Percentiles rank a stretch among this genome's conserved stretches.
These are phyloP conservation scores for Tribolium freemani DNA, from an alignment of 2,888 invertebrate genomes.

Conservation along the genomic window DNA sequence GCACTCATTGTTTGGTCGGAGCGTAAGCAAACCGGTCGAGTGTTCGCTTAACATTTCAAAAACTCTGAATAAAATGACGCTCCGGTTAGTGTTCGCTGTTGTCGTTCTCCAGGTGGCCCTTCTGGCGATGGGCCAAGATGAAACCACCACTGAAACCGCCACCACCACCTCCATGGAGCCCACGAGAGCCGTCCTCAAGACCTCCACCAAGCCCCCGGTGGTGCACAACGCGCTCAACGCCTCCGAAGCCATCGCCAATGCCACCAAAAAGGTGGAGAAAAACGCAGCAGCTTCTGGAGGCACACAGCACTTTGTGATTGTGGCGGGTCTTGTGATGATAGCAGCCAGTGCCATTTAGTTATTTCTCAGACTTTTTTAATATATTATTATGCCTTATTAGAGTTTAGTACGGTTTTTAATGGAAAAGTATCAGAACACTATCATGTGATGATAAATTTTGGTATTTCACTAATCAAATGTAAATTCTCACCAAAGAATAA, in stretches of 20 bases:
- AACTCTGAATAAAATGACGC: constrained; percentile 17
- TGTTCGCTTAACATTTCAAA: background rate
- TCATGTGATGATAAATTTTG: constrained; percentile 27
- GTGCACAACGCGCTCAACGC: constrained; percentile 7
- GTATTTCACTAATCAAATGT: constrained; percentile 18
- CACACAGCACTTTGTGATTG: constrained; percentile 12
- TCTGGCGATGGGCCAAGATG: constrained; percentile 15
- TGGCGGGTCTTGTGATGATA: constrained; percentile 5
- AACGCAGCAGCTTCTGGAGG: background rate
- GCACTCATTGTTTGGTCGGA: constrained; percentile 36
- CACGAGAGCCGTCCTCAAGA: background rate
- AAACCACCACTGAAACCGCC: background rate
- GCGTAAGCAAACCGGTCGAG: constrained; percentile 31
- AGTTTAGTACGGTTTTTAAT: background rate
- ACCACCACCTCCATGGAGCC: background rate
- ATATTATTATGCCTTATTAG: background rate
- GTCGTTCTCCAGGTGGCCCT: constrained; percentile 12
- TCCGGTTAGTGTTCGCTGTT: constrained; percentile 21
- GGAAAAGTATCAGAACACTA: background rate
- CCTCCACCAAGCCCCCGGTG: constrained; percentile 8
- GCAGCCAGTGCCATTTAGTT: constrained; percentile 33
- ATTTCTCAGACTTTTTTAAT: constrained; percentile 2
- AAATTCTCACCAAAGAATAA: constrained; percentile 31
- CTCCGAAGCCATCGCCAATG: background rate
- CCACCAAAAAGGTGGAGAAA: constrained; percentile 1